A percentile compares a stretch with the other conserved stretches of the same genome.
Evolutionary conservation across 2,888 invertebrate species (phyloP).

Genomic region (Nycteola revayana): DNA sequence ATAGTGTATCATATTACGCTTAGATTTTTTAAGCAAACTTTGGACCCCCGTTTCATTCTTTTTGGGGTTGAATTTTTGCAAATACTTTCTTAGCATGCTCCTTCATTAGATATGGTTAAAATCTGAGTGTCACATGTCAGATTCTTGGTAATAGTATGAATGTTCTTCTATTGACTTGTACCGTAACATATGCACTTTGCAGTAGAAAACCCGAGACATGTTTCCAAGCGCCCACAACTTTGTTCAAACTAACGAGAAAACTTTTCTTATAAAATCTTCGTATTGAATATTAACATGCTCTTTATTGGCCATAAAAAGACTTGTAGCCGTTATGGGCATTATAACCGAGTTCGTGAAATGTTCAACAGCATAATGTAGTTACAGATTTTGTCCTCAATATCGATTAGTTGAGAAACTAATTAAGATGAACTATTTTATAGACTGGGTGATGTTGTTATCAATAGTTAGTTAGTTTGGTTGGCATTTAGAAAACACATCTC

Average conservation of each 20-base stretch:
- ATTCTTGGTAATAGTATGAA: too few relatives aligned
- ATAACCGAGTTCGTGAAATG: slow-evolving; percentile 50
- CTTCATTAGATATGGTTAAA: too few relatives aligned
- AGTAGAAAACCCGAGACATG: slow-evolving; percentile 28
- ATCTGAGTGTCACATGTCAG: too few relatives aligned
- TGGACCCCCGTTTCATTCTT: too few relatives aligned
- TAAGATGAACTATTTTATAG: too few relatives aligned
- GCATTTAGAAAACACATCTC: too few relatives aligned
- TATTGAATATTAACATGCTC: slow-evolving; percentile 72
- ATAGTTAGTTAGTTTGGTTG: too few relatives aligned
- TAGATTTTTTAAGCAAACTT: too few relatives aligned
- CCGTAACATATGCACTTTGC: slow-evolving; percentile 23
- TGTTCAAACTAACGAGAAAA: slow-evolving; percentile 61
- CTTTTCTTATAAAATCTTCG: slow-evolving; percentile 67
- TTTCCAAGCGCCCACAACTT: slow-evolving; percentile 44
- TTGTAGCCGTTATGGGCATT: slow-evolving; percentile 47
- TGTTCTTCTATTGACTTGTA: too few relatives aligned
- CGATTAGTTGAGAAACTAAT: slow-evolving; percentile 42
- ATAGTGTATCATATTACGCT: too few relatives aligned
- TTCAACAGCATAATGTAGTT: slow-evolving; percentile 40
- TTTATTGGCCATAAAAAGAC: slow-evolving; percentile 61
- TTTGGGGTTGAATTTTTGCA: too few relatives aligned
- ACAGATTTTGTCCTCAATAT: slow-evolving; percentile 30
- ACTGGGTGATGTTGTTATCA: not conserved
- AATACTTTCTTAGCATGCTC: too few relatives aligned